phyloP scores from a whole-genome alignment of 2,113 vertebrate species.

The Odobenus rosmarus region DNA sequence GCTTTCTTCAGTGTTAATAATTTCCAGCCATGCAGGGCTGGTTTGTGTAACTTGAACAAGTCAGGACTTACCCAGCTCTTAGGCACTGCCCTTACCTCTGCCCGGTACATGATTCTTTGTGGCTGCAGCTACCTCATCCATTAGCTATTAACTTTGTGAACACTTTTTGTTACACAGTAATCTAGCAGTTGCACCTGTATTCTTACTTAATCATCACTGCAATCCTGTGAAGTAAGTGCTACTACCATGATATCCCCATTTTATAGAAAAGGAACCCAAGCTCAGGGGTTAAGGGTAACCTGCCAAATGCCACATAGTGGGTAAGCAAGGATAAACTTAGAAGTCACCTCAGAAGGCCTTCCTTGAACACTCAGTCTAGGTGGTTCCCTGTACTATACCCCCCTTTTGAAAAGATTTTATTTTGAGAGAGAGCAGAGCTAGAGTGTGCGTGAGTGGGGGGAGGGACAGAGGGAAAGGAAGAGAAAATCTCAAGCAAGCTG shows the following conservation, averaged over 20 bases:
- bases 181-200: neutral
- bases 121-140: neutral
- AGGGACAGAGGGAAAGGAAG: neutral
- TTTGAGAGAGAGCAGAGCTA: neutral
- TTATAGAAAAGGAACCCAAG: constrained; percentile 4
- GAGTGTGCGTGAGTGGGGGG: neutral
- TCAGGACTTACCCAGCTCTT: neutral
- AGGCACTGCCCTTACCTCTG: neutral
- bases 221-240: neutral
- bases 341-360: neutral
- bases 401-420: neutral
- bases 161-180: constrained; percentile 35
- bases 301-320: neutral
- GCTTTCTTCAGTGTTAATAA: neutral
- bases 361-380: neutral
- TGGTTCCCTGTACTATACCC: neutral
- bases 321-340: neutral
- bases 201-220: neutral
- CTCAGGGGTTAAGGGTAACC: constrained; percentile 1
- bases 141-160: constrained; percentile 12
- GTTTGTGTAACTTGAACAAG: neutral
- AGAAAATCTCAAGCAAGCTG: neutral
- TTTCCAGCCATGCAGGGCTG: neutral
- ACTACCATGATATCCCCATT: neutral
- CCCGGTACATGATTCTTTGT: neutral